phyloP scores from a whole-genome alignment of 53 echinoderm and acorn worm genomes.

The Patiria pectinifera region DNA sequence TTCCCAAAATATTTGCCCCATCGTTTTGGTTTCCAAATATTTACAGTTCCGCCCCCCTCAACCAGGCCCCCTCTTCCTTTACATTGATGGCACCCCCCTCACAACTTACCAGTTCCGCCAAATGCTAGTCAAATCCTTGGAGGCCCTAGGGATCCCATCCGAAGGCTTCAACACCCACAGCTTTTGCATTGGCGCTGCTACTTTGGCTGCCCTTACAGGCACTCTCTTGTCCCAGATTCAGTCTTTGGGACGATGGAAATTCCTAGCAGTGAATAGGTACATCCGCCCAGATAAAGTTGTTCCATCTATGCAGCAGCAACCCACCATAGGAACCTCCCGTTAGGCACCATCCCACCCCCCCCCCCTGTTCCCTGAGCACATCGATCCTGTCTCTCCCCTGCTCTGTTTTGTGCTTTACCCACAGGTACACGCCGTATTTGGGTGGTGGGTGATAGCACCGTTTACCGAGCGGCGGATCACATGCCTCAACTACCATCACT shows the following conservation, averaged over 20 bases:
- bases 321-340: neutral
- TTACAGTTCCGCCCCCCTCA: neutral
- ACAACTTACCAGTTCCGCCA: slow-evolving; percentile 14
- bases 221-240: neutral
- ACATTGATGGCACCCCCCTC: slow-evolving; percentile 10
- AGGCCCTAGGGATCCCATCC: neutral
- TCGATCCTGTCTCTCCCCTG: too few species aligned
- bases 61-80: slow-evolving; percentile 34
- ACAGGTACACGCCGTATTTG: neutral
- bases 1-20: neutral
- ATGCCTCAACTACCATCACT: neutral
- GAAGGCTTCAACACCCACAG: neutral
- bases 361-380: neutral
- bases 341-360: neutral
- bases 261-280: slow-evolving; percentile 4
- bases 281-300: slow-evolving; percentile 19
- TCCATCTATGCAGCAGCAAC: neutral
- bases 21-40: neutral
- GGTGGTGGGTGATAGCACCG: neutral
- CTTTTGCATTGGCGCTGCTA: slow-evolving; percentile 29
- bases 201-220: neutral
- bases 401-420: too few species aligned
- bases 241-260: slow-evolving; percentile 21
- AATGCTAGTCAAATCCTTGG: neutral
- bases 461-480: neutral